These are phyloP conservation scores for Styela clava DNA, from an alignment of 23 tunicate species.

Conservation along the genomic window DNA sequence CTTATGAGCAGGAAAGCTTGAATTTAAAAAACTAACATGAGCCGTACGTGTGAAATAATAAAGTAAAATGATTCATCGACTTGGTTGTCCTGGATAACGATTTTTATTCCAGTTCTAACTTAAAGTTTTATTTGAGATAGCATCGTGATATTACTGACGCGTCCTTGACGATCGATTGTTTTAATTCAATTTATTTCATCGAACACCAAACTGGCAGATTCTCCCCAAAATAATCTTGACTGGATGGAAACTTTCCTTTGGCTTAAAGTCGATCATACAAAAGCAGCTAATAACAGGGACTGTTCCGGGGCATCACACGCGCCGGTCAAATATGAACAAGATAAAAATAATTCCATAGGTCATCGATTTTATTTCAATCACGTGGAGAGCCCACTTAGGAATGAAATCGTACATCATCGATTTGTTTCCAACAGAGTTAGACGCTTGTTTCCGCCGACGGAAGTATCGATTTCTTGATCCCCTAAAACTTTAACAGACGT, in stretches of 20 bases:
- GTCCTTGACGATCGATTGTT: not conserved
- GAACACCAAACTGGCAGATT: not conserved
- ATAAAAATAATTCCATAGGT: too few relatives aligned
- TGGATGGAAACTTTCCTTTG: not conserved
- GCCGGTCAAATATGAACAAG: too few relatives aligned
- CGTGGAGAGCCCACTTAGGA: not conserved
- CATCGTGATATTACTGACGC: not conserved
- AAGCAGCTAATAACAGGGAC: too few relatives aligned
- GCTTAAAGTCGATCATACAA: too few relatives aligned
- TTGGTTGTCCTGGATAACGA: too few relatives aligned
- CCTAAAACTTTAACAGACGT: not conserved
- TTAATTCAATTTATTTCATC: not conserved
- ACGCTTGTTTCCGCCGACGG: not conserved
- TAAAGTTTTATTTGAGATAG: not conserved
- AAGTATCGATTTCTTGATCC: not conserved
- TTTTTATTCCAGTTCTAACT: too few relatives aligned
- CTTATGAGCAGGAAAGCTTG: too few relatives aligned
- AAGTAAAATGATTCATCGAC: too few relatives aligned
- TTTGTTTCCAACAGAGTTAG: not conserved
- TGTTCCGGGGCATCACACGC: too few relatives aligned
- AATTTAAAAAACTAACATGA: too few relatives aligned
- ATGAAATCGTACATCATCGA: not conserved
- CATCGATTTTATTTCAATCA: not conserved
- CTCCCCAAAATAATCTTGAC: not conserved
- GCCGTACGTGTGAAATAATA: too few relatives aligned